phyloP scores from a whole-genome alignment of 2,797 vertebrate species.

The Discoglossus pictus region DNA sequence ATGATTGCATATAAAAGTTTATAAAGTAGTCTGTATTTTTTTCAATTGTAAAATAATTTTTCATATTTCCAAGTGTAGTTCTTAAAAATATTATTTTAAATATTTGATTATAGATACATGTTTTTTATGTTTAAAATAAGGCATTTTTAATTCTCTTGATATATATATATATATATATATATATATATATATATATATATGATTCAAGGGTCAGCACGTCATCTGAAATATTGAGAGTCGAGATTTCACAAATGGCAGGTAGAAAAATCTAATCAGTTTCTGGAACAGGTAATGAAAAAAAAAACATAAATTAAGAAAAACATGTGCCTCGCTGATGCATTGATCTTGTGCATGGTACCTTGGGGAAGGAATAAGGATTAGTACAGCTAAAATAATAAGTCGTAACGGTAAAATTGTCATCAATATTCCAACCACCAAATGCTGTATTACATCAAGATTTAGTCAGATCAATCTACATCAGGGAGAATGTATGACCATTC shows the following conservation, averaged over 20 bases:
- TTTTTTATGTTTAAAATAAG: too few species aligned
- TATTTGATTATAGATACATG: too few species aligned
- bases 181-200: too few species aligned
- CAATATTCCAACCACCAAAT: conserved; percentile 7
- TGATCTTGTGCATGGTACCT: conserved; percentile 44
- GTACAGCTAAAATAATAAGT: conserved; percentile 37
- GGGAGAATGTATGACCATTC: conserved; percentile 2
- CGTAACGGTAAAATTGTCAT: conserved; percentile 23
- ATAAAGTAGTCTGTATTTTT: too few species aligned
- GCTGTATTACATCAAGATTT: neutral
- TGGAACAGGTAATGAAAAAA: conserved; percentile 36
- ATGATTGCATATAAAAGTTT: too few species aligned
- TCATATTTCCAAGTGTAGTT: too few species aligned
- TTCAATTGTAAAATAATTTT: too few species aligned
- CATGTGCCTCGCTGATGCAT: conserved; percentile 27
- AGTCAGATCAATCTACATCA: neutral
- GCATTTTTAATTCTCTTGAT: too few species aligned
- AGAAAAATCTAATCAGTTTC: conserved; percentile 49
- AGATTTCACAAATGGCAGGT: conserved; percentile 39
- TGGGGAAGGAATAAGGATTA: conserved; percentile 51
- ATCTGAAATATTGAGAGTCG: conserved; percentile 42
- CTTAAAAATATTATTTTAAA: too few species aligned
- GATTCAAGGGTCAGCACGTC: too few species aligned
- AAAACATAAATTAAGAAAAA: conserved; percentile 21
- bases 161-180: too few species aligned